phyloP scores from a whole-genome alignment of 2,113 vertebrate species.

The Psephotus haematonotus region DNA sequence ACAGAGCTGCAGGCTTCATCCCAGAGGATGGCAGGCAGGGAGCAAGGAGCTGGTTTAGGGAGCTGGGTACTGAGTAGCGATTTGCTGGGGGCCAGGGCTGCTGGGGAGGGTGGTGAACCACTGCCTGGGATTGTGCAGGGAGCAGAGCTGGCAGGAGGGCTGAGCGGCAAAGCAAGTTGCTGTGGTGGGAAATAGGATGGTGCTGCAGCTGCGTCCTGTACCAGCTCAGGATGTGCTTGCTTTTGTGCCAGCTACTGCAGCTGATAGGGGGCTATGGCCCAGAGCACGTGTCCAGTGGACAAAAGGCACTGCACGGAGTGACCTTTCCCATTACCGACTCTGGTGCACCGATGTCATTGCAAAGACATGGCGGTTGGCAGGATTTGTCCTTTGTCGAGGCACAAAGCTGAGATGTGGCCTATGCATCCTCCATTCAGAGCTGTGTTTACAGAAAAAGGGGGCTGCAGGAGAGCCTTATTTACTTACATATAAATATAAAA shows the following conservation, averaged over 20 bases:
- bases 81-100: neutral
- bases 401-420: neutral
- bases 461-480: neutral
- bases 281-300: neutral
- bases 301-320: neutral
- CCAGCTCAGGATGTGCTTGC: neutral
- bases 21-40: neutral
- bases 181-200: neutral
- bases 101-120: neutral
- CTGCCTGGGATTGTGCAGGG: neutral
- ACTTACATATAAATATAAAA: neutral
- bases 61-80: accelerated
- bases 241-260: neutral
- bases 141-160: neutral
- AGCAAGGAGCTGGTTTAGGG: neutral
- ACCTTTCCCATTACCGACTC: no score
- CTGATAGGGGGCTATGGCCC: neutral
- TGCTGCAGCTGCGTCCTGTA: neutral
- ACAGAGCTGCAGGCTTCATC: neutral
- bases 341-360: accelerated
- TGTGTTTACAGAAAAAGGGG: neutral
- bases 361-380: neutral
- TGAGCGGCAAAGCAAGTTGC: no score
- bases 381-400: neutral
- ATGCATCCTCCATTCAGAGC: neutral